Base-by-base conservation (phyloP, 2,113 vertebrate genomes). In the Phylloscopus whistleri region DNA sequence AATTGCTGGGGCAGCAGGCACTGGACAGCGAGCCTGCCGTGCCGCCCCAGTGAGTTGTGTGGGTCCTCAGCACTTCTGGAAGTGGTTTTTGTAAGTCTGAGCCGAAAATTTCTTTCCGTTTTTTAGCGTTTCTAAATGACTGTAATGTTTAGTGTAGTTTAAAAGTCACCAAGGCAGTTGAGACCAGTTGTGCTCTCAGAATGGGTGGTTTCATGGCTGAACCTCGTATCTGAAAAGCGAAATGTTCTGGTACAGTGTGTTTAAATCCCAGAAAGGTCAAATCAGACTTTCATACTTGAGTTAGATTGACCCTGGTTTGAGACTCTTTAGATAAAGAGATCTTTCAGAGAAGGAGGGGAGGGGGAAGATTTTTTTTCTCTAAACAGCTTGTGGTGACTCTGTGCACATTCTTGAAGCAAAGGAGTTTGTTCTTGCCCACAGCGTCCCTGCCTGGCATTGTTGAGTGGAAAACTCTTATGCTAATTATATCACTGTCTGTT, bases 191-290 rank as follows among this genome's bases (percentile, higher is more conserved):
- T 26, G 8, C 60, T 88, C 73, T 56, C 67, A 21, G 92, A 93
- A 86, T 95, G 90, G 88, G 92, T 96, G 95, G 93, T 90, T 96
- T 95, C 92, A 86, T 93, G 56, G 79, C 88, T 86, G 83, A 96
- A 83, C 67, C 68, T 94, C 13, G 2, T 80, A 49, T 93, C 83
- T 96, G 93, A 93, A 95, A 95, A 86, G 93, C 41, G 2, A 80
- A 93, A 85, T 83, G 87, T 95, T 94, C 94, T 94, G 75, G 91
- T 95, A 92, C 88, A 39, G 90, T 7, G 1, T 84, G 87, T 93
- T 94, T 89, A 87, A 96, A 77, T 84, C 86, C 73, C 93, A 92
- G 73, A 96, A 94, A 96, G 96, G 93, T 97, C 95, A 96, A 90
- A 68, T 31, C 80, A 96, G 95, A 96, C 92, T 87, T 90, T 93